Base-by-base conservation (phyloP, 2,888 invertebrate species). In the Eumerus sabulonum region DNA sequence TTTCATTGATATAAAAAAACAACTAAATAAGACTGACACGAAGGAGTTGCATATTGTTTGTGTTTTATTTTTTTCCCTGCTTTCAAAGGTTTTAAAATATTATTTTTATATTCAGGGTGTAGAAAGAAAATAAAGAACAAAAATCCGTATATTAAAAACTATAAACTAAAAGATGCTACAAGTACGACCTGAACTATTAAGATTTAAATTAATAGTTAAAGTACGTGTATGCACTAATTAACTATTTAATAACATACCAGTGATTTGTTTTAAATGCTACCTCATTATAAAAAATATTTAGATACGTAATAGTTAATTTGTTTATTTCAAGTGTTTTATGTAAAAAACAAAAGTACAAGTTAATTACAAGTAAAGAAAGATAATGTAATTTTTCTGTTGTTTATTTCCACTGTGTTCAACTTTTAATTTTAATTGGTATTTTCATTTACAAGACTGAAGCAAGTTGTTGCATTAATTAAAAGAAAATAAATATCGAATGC, bases 341-440 rank as follows among this genome's bases (percentile, higher is more conserved):
- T 12, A 36, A 45, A 36, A 74, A 76, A 56, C 50, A 62, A 76
- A 76, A 73, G 76, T 56, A 44, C 63, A 53, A 60, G 16, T 42
- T 48, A 47, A 82, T 82, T 85, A 85, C 84, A 81, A 82, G 70
- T 66, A 66, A 42, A 68, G 67, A 35, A 35, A 48, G 44, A 57
- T 42, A 35, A 74, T 3, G 42, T 18, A 47, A 16, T 19, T 17
- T 68, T 67, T 45, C 59, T 67, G 50, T 74, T 60, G 51, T 47
- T 63, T 63, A 63, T 68, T 63, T 74, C 54, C 50, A 54, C 47
- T 73, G 67, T 79, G 73, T 79, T 74, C 48, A 68, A 64, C 54
- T 54, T 36, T 7, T 27, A 27, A 27, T 27, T 4, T 27, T 27
- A 27, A 7, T 27, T 27, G 27, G 2, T 27, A 4, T 60, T 72